phyloP scores from a whole-genome alignment of 2,888 invertebrate species.

The Patella depressa region DNA sequence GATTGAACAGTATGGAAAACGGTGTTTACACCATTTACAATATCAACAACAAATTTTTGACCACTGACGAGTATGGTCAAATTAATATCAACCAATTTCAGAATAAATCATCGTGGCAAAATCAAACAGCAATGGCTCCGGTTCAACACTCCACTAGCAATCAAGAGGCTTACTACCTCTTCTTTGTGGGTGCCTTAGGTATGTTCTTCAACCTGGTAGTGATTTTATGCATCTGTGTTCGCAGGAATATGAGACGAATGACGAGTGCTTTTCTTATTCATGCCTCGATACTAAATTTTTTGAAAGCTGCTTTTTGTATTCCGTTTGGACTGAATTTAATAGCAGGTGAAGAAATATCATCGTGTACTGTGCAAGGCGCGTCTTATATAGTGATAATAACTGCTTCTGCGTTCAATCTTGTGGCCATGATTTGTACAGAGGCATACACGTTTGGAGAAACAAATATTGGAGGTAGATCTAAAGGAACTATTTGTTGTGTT shows the following conservation, averaged over 20 bases:
- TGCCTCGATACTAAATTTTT: constrained; percentile 67
- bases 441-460: constrained; percentile 70
- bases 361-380: constrained; percentile 67
- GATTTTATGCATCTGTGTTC: constrained; percentile 59
- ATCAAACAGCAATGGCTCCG: constrained; percentile 25
- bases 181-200: constrained; percentile 65
- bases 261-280: constrained; percentile 71
- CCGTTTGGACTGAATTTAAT: constrained; percentile 68
- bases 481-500: constrained; percentile 68
- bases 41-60: not conserved
- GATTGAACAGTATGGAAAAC: not conserved
- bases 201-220: constrained; percentile 65
- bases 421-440: constrained; percentile 71
- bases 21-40: too few species aligned
- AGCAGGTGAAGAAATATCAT: constrained; percentile 55
- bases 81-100: not conserved
- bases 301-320: constrained; percentile 69
- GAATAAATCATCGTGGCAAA: not conserved
- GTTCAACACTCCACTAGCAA: constrained; percentile 31
- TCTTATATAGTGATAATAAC: constrained; percentile 69
- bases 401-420: constrained; percentile 70
- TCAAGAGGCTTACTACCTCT: constrained; percentile 68
- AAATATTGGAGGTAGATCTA: constrained; percentile 62
- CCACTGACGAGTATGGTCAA: not conserved
- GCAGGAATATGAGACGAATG: constrained; percentile 62